Percentiles rank a stretch among this genome's conserved stretches.
These are phyloP conservation scores for Erithacus rubecula DNA, from an alignment of 2,797 vertebrate species.

Conservation along the genomic window DNA sequence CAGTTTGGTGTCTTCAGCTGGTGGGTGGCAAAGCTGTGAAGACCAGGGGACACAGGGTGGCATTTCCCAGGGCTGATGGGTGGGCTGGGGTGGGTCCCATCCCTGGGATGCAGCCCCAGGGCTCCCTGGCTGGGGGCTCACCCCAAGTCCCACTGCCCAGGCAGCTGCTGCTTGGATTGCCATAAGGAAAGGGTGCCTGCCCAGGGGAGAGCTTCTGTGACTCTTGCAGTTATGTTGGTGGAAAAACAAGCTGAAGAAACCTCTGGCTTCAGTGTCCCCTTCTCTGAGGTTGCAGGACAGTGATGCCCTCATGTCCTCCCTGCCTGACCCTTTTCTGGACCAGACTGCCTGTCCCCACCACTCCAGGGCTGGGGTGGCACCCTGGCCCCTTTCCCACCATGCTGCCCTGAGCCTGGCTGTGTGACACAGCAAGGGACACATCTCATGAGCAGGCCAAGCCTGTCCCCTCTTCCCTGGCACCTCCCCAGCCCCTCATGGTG, in stretches of 20 bases:
- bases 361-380: accelerated
- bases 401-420: not conserved
- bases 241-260: not conserved
- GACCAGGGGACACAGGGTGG: not conserved
- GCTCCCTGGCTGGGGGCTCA: not conserved
- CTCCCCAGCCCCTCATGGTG: accelerated
- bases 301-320: not conserved
- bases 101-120: not conserved
- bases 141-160: not conserved
- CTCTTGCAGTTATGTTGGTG: not conserved
- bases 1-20: not conserved
- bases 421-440: not conserved
- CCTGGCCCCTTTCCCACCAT: not conserved
- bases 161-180: not conserved
- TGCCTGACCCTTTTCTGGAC: not conserved
- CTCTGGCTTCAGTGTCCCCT: not conserved
- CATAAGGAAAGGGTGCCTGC: not conserved
- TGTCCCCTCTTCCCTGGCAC: not conserved
- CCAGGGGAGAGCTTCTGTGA: not conserved
- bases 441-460: not conserved
- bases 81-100: not conserved
- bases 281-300: not conserved
- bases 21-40: not conserved
- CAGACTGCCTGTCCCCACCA: not conserved
- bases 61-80: not conserved